Evolutionary conservation across 2,888 invertebrate genomes (phyloP), one percentile per base, ranked within the genome.

Genomic region (Agrypnus murinus): DNA sequence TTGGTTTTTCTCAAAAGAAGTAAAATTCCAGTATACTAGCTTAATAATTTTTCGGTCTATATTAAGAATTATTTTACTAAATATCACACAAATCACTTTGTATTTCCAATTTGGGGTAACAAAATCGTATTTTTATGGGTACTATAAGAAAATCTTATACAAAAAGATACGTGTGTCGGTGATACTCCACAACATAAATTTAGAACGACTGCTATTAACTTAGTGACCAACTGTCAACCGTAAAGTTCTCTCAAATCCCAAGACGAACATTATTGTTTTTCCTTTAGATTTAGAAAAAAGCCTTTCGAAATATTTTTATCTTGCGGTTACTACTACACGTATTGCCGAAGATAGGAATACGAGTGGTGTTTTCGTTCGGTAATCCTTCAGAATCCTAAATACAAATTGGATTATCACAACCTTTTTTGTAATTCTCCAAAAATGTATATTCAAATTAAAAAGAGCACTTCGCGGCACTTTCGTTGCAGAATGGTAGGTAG

Each of bases 181-280:
- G 68, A 69, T 69, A 38, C 65, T 31, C 40, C 59, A 64, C 55
- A 59, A 69, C 65, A 69, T 69, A 69, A 69, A 69, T 69, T 69
- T 64, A 58, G 58, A 69, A 65, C 64, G 65, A 65, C 65, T 69
- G 58, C 69, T 69, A 69, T 69, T 65, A 74, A 71, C 69, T 74
- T 74, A 63, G 57, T 58, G 65, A 68, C 71, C 68, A 73, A 71
- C 73, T 71, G 74, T 69, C 74, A 74, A 66, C 71, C 71, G 66
- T 74, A 73, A 73, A 73, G 68, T 73, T 73, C 58, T 60, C 60
- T 67, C 69, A 63, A 74, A 71, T 74, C 74, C 74, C 74, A 74
- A 69, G 71, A 55, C 68, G 71, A 65, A 69, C 74, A 72, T 74
- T 74, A 74, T 74, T 74, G 66, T 74, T 74, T 71, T 69, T 69